phyloP scores from a whole-genome alignment of 2,888 invertebrate genomes.

The Ichneumon xanthorius region DNA sequence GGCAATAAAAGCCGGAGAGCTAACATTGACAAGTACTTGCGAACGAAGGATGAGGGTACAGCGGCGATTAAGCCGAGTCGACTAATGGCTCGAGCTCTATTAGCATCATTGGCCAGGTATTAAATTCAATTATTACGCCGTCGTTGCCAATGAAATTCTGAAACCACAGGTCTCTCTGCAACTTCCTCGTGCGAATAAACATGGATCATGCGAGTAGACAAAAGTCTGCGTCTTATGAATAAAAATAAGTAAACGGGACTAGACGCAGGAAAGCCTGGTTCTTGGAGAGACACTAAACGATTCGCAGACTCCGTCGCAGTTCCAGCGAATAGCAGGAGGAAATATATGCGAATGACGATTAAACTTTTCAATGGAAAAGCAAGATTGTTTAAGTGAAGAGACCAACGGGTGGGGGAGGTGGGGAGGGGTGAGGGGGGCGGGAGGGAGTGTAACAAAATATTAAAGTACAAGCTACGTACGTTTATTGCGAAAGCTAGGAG shows the following conservation, averaged over 20 bases:
- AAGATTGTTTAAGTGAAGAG: not conserved
- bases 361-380: not conserved
- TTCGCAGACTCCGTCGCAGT: not conserved
- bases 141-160: not conserved
- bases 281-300: not conserved
- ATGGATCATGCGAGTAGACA: not conserved
- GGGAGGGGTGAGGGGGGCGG: not conserved
- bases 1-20: not conserved
- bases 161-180: not conserved
- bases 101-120: not conserved
- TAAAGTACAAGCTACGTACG: constrained; percentile 11
- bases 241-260: not conserved
- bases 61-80: constrained; percentile 16
- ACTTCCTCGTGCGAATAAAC: constrained; percentile 17
- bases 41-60: not conserved
- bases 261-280: not conserved
- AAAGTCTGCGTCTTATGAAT: not conserved
- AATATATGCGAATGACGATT: not conserved
- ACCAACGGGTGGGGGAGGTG: too few species aligned
- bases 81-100: constrained; percentile 32
- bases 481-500: constrained; percentile 39
- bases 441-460: not conserved
- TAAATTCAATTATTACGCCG: constrained; percentile 13
- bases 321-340: not conserved
- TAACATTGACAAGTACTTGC: not conserved